Evolutionary conservation across 2,113 vertebrate genomes (phyloP).

Genomic region (Desmodus rotundus): DNA sequence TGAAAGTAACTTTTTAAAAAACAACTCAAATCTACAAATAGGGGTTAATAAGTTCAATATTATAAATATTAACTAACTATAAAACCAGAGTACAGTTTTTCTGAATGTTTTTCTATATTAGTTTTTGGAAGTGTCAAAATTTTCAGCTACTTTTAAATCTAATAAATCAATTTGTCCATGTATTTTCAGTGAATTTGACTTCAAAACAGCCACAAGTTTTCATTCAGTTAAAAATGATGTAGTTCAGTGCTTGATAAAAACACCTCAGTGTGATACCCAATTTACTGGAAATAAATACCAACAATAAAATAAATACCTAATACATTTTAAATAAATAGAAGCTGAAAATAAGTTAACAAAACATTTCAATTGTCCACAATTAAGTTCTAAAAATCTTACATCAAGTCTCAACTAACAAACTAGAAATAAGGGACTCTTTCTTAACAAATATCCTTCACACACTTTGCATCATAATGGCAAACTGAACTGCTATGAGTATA

Average conservation of each 20-base stretch:
- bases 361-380: not conserved
- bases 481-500: conserved; percentile 49
- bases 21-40: not conserved
- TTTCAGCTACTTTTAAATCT: not conserved
- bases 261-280: not conserved
- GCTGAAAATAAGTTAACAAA: conserved; percentile 2
- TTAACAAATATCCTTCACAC: not conserved
- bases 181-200: not conserved
- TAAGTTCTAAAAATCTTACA: not conserved
- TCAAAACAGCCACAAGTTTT: not conserved
- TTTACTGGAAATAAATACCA: not conserved
- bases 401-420: conserved; percentile 11
- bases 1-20: not conserved
- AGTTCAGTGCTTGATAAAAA: not conserved
- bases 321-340: not conserved
- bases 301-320: not conserved
- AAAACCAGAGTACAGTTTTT: not conserved
- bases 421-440: not conserved
- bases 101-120: not conserved
- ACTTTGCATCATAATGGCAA: not conserved
- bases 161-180: not conserved
- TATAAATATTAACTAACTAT: not conserved
- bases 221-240: not conserved
- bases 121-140: not conserved
- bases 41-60: not conserved